phyloP scores from a whole-genome alignment of 2,888 invertebrate species.

The Apoda limacodes region DNA sequence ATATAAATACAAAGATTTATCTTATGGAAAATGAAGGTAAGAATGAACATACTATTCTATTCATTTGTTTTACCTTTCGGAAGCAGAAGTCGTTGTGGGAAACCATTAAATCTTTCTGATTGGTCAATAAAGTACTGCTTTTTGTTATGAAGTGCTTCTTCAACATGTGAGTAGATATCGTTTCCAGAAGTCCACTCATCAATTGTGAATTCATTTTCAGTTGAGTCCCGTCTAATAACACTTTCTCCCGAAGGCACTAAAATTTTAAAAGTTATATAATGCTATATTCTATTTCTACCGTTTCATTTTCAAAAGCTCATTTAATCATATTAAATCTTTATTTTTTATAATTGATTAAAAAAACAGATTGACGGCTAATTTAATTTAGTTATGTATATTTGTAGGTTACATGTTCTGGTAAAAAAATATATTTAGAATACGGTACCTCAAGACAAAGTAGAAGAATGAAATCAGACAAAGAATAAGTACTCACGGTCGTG shows the following conservation, averaged over 20 bases:
- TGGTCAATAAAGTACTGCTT: slow-evolving; percentile 55
- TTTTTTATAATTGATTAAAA: no score
- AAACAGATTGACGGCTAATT: no score
- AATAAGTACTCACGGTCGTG: slow-evolving; percentile 51
- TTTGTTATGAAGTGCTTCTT: slow-evolving; percentile 52
- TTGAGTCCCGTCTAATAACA: slow-evolving; percentile 66
- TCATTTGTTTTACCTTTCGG: slow-evolving; percentile 66
- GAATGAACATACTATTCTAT: background rate
- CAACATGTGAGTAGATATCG: slow-evolving; percentile 54
- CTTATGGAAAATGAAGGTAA: no score
- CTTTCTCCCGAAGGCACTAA: slow-evolving; percentile 54
- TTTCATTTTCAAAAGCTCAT: no score
- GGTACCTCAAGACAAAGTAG: no score
- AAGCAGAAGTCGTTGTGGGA: slow-evolving; percentile 72
- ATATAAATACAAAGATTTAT: no score
- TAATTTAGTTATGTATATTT: no score
- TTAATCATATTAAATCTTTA: no score
- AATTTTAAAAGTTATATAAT: slow-evolving; percentile 1
- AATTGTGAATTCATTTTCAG: slow-evolving; percentile 67
- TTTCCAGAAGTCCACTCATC: slow-evolving; percentile 60
- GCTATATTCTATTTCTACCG: no score
- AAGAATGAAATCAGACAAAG: no score
- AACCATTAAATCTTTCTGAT: slow-evolving; percentile 64
- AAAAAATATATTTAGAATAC: no score
- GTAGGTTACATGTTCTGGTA: no score